Base-by-base conservation (phyloP, 2,888 invertebrate species). In the Carpatolechia fugitivella region DNA sequence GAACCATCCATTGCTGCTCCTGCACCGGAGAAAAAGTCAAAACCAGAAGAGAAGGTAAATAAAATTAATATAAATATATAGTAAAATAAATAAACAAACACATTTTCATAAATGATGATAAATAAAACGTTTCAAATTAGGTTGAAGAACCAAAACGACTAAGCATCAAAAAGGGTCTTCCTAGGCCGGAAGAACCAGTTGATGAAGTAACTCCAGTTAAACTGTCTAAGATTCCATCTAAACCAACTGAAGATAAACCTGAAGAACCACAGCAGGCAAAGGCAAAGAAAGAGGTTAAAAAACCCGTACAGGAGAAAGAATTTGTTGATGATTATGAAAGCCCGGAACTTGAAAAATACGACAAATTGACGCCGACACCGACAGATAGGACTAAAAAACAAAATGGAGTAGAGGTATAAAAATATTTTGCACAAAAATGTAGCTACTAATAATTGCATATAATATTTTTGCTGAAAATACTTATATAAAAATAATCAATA, bases 271-370 rank as follows among this genome's bases (percentile, higher is more conserved):
- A 89, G 62, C 76, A 74, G 36, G 87, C 88, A 44, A 82, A 86
- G 61, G 66, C 72, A 58, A 86, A 86, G 72, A 83, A 82, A 66
- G 58, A 78, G 3, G 57, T 76, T 40, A 85, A 76, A 60, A 89
- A 87, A 85, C 84, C 82, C 40, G 81, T 73, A 60, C 90, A 91
- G 63, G 82, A 88, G 47, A 84, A 88, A 61, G 92, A 92, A 60
- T 88, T 91, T 52, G 86, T 92, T 54, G 93, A 94, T 38, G 95
- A 95, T 80, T 95, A 95, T 72, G 95, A 95, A 74, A 91, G 94
- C 60, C 93, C 95, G 0, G 93, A 92, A 29, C 85, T 95, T 56
- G 94, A 95, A 72, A 93, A 92, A 81, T 94, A 93, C 69, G 93
- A 94, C 70, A 92, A 92, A 78, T 59, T 90, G 38, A 81, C 88